A percentile compares a stretch with the other conserved stretches of the same genome.
These are phyloP conservation scores for Lucifuga dentata DNA, from an alignment of 2,113 vertebrate genomes.

Conservation along the genomic window DNA sequence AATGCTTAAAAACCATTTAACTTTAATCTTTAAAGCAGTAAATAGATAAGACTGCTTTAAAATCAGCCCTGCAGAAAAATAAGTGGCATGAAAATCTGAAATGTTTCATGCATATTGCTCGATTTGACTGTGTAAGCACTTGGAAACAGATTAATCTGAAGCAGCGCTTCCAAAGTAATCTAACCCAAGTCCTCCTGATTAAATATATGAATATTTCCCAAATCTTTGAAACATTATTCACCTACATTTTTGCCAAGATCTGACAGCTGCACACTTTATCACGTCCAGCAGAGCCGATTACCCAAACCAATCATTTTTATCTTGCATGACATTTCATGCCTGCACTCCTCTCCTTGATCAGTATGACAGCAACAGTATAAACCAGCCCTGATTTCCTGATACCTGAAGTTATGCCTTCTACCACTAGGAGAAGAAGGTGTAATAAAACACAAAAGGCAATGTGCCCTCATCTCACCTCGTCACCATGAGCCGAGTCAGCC, in stretches of 20 bases:
- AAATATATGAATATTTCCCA: conserved; percentile 4
- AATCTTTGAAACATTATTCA: conserved; percentile 18
- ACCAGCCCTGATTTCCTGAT: background rate
- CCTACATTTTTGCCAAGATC: background rate
- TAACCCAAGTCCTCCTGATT: conserved; percentile 16
- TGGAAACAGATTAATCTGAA: conserved; percentile 27
- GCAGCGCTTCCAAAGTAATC: conserved; percentile 18
- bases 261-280: background rate
- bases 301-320: background rate
- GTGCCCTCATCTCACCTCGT: conserved; percentile 80
- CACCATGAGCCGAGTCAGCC: conserved; percentile 96
- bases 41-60: background rate
- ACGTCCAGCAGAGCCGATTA: background rate
- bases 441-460: too few relatives aligned
- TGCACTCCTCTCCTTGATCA: background rate
- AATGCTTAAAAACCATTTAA: background rate
- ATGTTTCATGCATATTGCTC: conserved; percentile 5
- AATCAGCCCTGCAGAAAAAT: background rate
- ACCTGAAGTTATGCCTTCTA: background rate
- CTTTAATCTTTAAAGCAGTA: background rate
- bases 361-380: background rate
- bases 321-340: too few relatives aligned
- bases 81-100: conserved; percentile 2
- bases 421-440: too few relatives aligned
- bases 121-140: conserved; percentile 17